Percentiles rank a stretch among this genome's conserved stretches.
phyloP scores from a whole-genome alignment of 2,797 vertebrate species.

The Acanthornis magna region DNA sequence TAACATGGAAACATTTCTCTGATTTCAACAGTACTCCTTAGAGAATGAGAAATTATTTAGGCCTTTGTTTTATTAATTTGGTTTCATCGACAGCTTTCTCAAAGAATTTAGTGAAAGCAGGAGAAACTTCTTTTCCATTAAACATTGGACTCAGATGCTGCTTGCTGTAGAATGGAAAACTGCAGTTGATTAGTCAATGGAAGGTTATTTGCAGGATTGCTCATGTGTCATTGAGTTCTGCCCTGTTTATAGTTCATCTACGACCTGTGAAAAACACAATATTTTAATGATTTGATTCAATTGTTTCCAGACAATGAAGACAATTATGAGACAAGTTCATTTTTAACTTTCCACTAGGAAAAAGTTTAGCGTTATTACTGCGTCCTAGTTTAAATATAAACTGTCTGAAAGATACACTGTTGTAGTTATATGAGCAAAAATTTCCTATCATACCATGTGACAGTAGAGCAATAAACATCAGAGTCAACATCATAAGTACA shows the following conservation, averaged over 20 bases:
- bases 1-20: background rate
- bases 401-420: background rate
- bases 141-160: background rate
- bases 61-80: background rate
- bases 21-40: background rate
- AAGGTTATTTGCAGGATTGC: background rate
- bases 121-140: background rate
- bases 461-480: background rate
- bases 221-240: background rate
- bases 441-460: slow-evolving; percentile 13
- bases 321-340: background rate
- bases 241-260: background rate
- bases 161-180: background rate
- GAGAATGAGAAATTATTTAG: background rate
- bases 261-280: background rate
- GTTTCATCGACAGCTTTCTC: background rate
- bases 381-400: slow-evolving; percentile 30
- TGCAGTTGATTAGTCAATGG: background rate
- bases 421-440: slow-evolving; percentile 7
- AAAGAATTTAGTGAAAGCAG: background rate
- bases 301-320: slow-evolving; percentile 13
- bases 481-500: background rate
- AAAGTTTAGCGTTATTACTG: background rate
- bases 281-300: background rate
- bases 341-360: slow-evolving; percentile 21